Base-by-base conservation (phyloP, 2,797 vertebrate species). In the Crenichthys baileyi region DNA sequence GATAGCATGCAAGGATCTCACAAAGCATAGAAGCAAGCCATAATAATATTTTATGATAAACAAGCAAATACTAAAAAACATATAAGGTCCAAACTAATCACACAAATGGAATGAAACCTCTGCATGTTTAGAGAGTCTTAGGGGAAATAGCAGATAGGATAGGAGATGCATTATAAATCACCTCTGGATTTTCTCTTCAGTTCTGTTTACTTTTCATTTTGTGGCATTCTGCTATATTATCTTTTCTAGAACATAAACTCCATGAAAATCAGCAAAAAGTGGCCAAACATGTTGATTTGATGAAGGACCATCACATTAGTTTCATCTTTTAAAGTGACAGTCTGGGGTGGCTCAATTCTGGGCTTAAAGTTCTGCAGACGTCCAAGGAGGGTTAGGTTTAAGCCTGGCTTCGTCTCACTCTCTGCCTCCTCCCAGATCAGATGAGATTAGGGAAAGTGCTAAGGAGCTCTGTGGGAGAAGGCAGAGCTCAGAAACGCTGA, bases 371-470 rank as follows among this genome's bases (percentile, higher is more conserved):
- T 88, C 89, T 87, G 84, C 83, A 87, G 72, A 93, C 91, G 93
- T 93, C 93, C 87, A 82, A 81, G 65, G 86, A 83, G 89, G 84
- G 89, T 91, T 90, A 89, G 80, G 46, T 81, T 92, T 89, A 93
- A 92, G 89, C 77, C 85, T 51, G 80, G 89, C 85, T 89, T 90
- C 77, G 67, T 83, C 88, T 88, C 88, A 74, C 88, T 84, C 88
- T 83, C 87, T 91, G 83, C 85, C 92, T 91, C 92, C 93, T 90
- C 91, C 87, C 88, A 88, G 92, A 90, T 92, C 91, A 87, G 89
- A 91, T 91, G 86, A 92, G 93, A 94, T 94, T 95, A 94, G 88
- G 41, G 81, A 80, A 75, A 80, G 83, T 72, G 85, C 81, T 91
- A 85, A 91, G 89, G 89, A 87, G 88, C 88, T 91, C 87, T 83